phyloP scores from a whole-genome alignment of 92 coral and sea anemone genomes.

The Zoanthus sansibaricus region DNA sequence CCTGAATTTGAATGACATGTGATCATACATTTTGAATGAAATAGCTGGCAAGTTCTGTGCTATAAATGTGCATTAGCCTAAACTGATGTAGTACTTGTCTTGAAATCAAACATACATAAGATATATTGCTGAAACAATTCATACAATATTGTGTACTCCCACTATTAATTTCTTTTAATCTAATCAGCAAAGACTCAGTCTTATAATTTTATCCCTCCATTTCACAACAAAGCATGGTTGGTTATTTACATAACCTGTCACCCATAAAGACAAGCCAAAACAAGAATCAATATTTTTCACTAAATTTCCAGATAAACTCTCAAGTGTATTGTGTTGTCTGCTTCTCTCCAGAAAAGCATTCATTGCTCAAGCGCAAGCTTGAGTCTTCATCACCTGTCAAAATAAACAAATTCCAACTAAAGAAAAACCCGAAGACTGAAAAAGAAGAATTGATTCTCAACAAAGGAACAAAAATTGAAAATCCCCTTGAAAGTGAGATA shows the following conservation, averaged over 20 bases:
- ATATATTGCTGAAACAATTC: slow-evolving; percentile 6
- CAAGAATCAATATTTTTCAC: slow-evolving; percentile 34
- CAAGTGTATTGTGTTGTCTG: slow-evolving; percentile 38
- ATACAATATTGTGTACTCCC: slow-evolving; percentile 39
- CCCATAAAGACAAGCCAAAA: slow-evolving; percentile 37
- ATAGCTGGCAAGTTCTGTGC: slow-evolving; percentile 29
- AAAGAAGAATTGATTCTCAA: slow-evolving; percentile 64
- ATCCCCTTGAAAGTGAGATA: slow-evolving; percentile 45
- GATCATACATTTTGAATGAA: slow-evolving; percentile 42
- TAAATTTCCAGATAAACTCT: slow-evolving; percentile 40
- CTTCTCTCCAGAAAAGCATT: slow-evolving; percentile 57
- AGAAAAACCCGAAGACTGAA: slow-evolving; percentile 13
- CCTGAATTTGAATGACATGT: slow-evolving; percentile 45
- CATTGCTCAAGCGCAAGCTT: not conserved
- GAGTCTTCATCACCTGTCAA: slow-evolving; percentile 44
- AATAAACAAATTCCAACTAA: slow-evolving; percentile 37
- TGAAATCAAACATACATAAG: slow-evolving; percentile 43
- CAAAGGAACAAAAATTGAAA: slow-evolving; percentile 63
- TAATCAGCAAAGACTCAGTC: slow-evolving; percentile 38
- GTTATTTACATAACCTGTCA: slow-evolving; percentile 40
- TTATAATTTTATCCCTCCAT: slow-evolving; percentile 36
- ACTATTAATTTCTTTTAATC: slow-evolving; percentile 47
- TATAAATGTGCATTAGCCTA: not conserved
- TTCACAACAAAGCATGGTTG: slow-evolving; percentile 27
- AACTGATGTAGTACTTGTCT: not conserved